Base-by-base conservation (phyloP, 2,888 invertebrate species). In the Agriotes lineatus region DNA sequence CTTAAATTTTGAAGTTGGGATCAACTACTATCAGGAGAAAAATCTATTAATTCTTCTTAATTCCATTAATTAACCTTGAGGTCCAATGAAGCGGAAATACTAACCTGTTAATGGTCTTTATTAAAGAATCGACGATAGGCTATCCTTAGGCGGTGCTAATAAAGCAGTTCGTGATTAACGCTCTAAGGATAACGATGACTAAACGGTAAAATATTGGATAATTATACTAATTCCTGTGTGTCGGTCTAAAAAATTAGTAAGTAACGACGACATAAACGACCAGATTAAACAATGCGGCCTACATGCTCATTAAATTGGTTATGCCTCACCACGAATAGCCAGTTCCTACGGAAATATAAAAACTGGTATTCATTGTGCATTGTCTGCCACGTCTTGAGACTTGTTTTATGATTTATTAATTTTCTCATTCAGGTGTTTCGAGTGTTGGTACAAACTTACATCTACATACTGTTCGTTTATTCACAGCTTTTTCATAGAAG, bases 261-360 rank as follows among this genome's bases (percentile, higher is more conserved):
- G 22, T 30, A 14, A 16, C 50, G 14, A 12, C 9, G 25, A 50
- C 30, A 30, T 50, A 50, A 50, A 30, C 30, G 30, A n/a, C 22
- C n/a, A 30, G 30, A 30, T 50, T 16, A 50, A 50, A 50, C 50
- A 50, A 50, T 50, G 50, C 50, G n/a, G 12, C 50, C 50, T 30
- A 50, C 50, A 50, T 12, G 50, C 50, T 30, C 50, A 50, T 50
- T 50, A 50, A 50, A 50, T 50, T 50, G 50, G 22, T 30, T 16
- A 16, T 50, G 50, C 3, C 10, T 10, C 12, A 16, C 50, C 30
- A 10, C 50, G 30, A 50, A 50, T 50, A 16, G 50, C 50, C 25
- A 50, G 22, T 50, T 50, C 50, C 50, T 50, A 50, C 50, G 50
- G 50, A 50, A 50, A 30, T 50, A 50, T 50, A 50, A 50, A 50